Conservation (phyloP, 2,797 vertebrate species). For the Echeneis naucrates region DNA sequence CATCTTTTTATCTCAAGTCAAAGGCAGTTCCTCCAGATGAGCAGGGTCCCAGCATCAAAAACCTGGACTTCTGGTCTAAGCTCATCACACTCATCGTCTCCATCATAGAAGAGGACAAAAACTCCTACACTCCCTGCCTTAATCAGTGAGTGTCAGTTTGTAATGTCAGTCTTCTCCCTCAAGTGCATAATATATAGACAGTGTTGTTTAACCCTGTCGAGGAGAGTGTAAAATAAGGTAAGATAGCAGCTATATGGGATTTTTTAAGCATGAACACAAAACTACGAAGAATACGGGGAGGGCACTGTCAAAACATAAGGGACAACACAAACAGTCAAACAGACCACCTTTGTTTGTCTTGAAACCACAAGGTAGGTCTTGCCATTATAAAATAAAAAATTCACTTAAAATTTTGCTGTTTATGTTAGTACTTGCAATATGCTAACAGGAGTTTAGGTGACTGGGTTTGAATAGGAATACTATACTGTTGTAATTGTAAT, state of each 20-base stretch:
- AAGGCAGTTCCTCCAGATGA: constrained; percentile 96
- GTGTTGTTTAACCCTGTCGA: not conserved
- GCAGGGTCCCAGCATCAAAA: constrained; percentile 93
- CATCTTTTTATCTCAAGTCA: constrained; percentile 76
- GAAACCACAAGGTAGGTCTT: not conserved
- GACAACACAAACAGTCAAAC: constrained; percentile 3
- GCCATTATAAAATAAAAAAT: constrained; percentile 16
- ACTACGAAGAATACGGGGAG: not conserved
- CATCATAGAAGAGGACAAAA: constrained; percentile 98
- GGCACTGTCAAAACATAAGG: not conserved
- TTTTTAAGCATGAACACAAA: not conserved
- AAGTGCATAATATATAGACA: not conserved
- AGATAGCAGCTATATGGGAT: not conserved
- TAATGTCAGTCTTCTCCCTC: not conserved
- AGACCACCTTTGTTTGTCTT: constrained; percentile 24
- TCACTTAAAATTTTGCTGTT: not conserved
- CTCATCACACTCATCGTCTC: constrained; percentile 98
- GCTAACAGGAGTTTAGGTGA: not conserved
- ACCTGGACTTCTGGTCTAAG: constrained; percentile 99
- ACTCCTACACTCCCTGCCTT: constrained; percentile 96
- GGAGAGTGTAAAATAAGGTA: not conserved
- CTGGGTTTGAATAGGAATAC: not conserved
- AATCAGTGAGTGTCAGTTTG: constrained; percentile 84
- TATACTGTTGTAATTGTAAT: not conserved
- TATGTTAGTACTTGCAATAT: not conserved